Percentiles rank a stretch among this genome's conserved stretches.
These are phyloP conservation scores for Magallana angulata DNA, from an alignment of 1,140 invertebrate species.

Conservation along the genomic window DNA sequence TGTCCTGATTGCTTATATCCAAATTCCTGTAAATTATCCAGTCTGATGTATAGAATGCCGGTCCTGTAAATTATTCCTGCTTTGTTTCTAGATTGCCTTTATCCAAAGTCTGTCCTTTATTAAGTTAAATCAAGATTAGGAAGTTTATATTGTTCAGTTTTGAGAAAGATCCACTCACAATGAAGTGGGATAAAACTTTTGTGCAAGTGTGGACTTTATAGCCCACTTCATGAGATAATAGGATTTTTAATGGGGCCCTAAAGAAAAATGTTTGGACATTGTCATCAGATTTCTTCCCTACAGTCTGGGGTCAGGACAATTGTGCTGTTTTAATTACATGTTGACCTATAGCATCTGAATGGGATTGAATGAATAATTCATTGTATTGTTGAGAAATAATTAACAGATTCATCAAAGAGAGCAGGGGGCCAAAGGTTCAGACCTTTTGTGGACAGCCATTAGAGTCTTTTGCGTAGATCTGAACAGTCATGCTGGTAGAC, in stretches of 20 bases:
- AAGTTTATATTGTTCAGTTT: not conserved
- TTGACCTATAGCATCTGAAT: not conserved
- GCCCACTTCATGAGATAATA: not conserved
- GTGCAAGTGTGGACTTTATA: not conserved
- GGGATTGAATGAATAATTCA: not conserved
- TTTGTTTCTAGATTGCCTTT: too few species aligned
- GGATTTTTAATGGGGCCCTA: slow-evolving; percentile 3
- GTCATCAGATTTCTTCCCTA: not conserved
- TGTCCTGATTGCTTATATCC: too few species aligned
- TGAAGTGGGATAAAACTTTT: not conserved
- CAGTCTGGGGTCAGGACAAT: not conserved
- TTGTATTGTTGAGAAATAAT: not conserved
- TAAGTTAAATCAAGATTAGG: too few species aligned
- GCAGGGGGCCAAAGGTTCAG: too few species aligned
- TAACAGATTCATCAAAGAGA: too few species aligned
- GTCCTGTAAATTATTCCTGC: too few species aligned
- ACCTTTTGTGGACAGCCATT: too few species aligned
- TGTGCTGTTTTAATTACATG: not conserved
- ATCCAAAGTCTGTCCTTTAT: too few species aligned
- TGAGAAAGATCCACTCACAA: not conserved
- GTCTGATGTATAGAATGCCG: too few species aligned
- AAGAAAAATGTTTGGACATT: not conserved
- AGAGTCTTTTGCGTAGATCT: too few species aligned
- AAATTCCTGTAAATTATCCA: too few species aligned
- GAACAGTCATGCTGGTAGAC: too few species aligned